These are phyloP conservation scores for Drosophila putrida DNA, from an alignment of 2,888 invertebrate species.

Conservation along the genomic window DNA sequence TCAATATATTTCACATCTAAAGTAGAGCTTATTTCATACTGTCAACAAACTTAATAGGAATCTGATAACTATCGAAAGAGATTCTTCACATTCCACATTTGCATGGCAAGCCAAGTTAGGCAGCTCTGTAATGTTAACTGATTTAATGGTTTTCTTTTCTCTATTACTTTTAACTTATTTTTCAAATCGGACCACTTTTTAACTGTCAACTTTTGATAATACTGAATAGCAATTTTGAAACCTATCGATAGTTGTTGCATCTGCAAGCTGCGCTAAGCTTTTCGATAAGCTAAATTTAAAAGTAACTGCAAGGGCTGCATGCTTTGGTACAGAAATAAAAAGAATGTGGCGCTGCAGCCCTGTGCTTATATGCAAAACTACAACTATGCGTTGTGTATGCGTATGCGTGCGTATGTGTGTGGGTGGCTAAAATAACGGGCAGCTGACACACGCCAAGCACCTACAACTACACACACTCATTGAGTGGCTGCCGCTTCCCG, in stretches of 20 bases:
- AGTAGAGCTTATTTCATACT: too few relatives aligned
- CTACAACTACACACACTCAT: slow-evolving; percentile 30
- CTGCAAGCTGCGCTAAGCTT: slow-evolving; percentile 1
- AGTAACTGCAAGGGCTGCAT: slow-evolving; percentile 7
- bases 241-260: slow-evolving; percentile 7
- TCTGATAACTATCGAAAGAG: not conserved
- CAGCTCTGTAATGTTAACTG: too few relatives aligned
- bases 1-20: too few relatives aligned
- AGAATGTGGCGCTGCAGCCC: slow-evolving; percentile 10
- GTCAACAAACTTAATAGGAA: not conserved
- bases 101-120: not conserved
- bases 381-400: slow-evolving; percentile 1
- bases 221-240: not conserved
- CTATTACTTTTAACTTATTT: too few relatives aligned
- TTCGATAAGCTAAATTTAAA: slow-evolving; percentile 13
- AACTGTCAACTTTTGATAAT: too few relatives aligned
- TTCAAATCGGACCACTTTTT: too few relatives aligned
- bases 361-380: slow-evolving; percentile 22
- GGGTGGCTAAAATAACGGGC: slow-evolving; percentile 54
- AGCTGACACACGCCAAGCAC: slow-evolving; percentile 56
- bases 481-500: slow-evolving; percentile 24
- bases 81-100: not conserved
- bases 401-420: slow-evolving; percentile 25
- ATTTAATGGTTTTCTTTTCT: too few relatives aligned
- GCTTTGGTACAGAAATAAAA: not conserved